Conservation (phyloP, 2,113 vertebrate genomes). For the Phalacrocorax brasilianus region DNA sequence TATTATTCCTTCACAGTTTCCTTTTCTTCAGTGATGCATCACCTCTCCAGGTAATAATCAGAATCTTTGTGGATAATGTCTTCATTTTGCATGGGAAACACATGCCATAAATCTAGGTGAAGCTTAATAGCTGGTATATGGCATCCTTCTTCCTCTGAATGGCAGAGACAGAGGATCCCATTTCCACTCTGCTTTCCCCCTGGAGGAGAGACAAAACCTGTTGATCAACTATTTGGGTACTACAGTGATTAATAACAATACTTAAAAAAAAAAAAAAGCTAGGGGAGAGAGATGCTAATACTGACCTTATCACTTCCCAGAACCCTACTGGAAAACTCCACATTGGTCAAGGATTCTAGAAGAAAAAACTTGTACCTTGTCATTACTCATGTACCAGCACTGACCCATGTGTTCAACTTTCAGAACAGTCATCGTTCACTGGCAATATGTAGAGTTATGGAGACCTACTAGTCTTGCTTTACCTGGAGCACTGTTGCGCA, state of each 20-base stretch:
- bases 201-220: not conserved
- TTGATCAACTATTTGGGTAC: not conserved
- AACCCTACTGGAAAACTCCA: not conserved
- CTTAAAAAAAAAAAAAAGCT: not conserved
- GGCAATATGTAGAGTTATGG: not conserved
- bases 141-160: constrained; percentile 12
- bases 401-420: not conserved
- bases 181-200: not conserved
- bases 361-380: not conserved
- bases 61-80: constrained; percentile 42
- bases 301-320: not conserved
- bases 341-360: not conserved
- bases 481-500: not conserved
- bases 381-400: not conserved
- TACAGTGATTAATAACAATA: not conserved
- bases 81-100: constrained; percentile 51
- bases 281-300: not conserved
- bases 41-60: constrained; percentile 20
- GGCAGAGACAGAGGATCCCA: constrained; percentile 4
- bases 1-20: constrained; percentile 7
- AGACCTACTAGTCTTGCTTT: not conserved
- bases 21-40: constrained; percentile 26
- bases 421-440: not conserved
- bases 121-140: constrained; percentile 6
- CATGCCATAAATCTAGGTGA: constrained; percentile 27